Conservation (phyloP, 1,140 invertebrate species). For the Chrysoperla carnea region DNA sequence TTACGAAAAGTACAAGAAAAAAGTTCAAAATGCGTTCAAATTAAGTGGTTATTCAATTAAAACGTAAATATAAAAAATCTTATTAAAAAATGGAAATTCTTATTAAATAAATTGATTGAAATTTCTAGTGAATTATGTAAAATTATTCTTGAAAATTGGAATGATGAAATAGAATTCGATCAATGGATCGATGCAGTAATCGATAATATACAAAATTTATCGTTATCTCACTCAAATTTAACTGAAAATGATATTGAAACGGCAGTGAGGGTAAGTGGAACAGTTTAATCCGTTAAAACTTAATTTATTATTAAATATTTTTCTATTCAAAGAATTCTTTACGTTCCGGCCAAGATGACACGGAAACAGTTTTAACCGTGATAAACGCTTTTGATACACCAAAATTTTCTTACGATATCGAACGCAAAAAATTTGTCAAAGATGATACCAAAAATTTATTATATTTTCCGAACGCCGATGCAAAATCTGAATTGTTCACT, state of each 20-base stretch:
- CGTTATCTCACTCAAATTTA: not conserved
- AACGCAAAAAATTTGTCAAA: conserved; percentile 62
- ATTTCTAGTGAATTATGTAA: not conserved
- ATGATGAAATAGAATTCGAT: not conserved
- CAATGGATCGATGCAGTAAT: not conserved
- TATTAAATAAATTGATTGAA: not conserved
- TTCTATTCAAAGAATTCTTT: conserved; percentile 38
- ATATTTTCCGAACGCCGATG: conserved; percentile 44
- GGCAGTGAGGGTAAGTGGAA: not conserved
- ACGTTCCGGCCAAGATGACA: conserved; percentile 47
- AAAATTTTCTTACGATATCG: conserved; percentile 52
- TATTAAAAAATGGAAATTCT: not conserved
- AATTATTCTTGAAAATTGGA: not conserved
- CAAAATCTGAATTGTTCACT: conserved; percentile 55
- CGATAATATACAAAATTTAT: not conserved
- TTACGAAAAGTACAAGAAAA: not conserved
- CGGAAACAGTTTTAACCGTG: conserved; percentile 60
- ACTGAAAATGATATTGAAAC: not conserved
- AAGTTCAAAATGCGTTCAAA: not conserved
- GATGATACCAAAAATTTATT: conserved; percentile 23
- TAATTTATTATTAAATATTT: conserved; percentile 1
- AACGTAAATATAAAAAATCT: not conserved
- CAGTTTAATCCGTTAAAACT: not conserved
- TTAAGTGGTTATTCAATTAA: not conserved
- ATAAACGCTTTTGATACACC: conserved; percentile 70